Conservation (phyloP, 1,140 invertebrate species). For the Spodoptera litura region DNA sequence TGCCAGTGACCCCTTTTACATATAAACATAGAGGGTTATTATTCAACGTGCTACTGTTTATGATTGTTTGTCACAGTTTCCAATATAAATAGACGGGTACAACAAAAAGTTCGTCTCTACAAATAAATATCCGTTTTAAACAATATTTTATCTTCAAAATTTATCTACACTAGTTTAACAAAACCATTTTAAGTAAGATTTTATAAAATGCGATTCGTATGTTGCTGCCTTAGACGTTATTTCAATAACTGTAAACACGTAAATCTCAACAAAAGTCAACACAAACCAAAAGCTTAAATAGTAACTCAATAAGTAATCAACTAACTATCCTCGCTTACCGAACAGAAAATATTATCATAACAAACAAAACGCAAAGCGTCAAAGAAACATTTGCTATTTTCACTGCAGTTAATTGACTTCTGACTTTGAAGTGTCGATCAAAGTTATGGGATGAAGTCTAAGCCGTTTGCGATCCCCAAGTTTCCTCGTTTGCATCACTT, state of each 20-base stretch:
- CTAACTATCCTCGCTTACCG: neutral
- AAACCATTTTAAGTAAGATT: too few species aligned
- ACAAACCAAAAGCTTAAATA: neutral
- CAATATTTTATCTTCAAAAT: too few species aligned
- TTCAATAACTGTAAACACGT: neutral
- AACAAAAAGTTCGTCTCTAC: too few species aligned
- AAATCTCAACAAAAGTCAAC: neutral
- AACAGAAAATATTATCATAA: conserved; percentile 17
- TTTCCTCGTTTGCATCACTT: conserved; percentile 81
- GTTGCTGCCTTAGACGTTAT: too few species aligned
- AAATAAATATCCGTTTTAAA: too few species aligned
- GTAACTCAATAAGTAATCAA: neutral
- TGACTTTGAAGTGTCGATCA: conserved; percentile 78
- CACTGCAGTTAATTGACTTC: conserved; percentile 66
- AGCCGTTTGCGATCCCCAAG: conserved; percentile 73
- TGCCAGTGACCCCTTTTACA: too few species aligned
- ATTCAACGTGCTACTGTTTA: too few species aligned
- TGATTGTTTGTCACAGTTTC: too few species aligned
- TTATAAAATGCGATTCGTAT: too few species aligned
- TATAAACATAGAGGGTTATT: too few species aligned
- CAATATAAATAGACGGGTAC: too few species aligned
- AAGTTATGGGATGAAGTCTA: conserved; percentile 75
- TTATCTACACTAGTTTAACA: too few species aligned
- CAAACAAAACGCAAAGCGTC: neutral
- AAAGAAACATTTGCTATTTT: conserved; percentile 33